A percentile compares a stretch with the other conserved stretches of the same genome.
Evolutionary conservation across 2,797 vertebrate genomes (phyloP).

Genomic region (Lacerta agilis): DNA sequence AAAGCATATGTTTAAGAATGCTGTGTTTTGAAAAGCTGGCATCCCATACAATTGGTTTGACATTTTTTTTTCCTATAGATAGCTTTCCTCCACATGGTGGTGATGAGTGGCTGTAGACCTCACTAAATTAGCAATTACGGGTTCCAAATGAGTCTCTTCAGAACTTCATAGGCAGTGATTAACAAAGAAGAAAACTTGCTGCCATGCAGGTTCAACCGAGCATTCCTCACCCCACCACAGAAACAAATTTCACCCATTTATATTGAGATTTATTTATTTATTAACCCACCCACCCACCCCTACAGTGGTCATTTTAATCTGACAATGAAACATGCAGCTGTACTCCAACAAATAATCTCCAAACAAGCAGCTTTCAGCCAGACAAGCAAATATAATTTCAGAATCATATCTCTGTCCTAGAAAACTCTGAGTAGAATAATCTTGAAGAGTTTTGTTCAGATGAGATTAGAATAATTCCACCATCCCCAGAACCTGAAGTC

Average conservation of each 20-base stretch:
- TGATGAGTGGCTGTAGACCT: slow-evolving; percentile 40
- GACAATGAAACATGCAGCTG: background rate
- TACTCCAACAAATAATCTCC: slow-evolving; percentile 32
- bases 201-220: slow-evolving; percentile 18
- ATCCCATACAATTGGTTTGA: slow-evolving; percentile 34
- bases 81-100: slow-evolving; percentile 44
- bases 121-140: slow-evolving; percentile 46
- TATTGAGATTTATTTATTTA: slow-evolving; percentile 15
- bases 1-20: slow-evolving; percentile 52
- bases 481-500: slow-evolving; percentile 41
- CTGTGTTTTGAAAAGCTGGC: slow-evolving; percentile 56
- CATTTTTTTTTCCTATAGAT: slow-evolving; percentile 14
- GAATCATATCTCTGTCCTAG: background rate
- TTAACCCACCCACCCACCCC: background rate
- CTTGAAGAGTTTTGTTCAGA: slow-evolving; percentile 22
- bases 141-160: slow-evolving; percentile 55
- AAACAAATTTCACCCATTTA: slow-evolving; percentile 13
- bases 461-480: slow-evolving; percentile 37
- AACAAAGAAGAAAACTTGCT: background rate
- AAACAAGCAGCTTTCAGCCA: slow-evolving; percentile 22
- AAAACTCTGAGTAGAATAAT: slow-evolving; percentile 10
- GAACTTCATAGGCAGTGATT: background rate
- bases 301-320: background rate
- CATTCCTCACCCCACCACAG: slow-evolving; percentile 11
- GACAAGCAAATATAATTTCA: slow-evolving; percentile 18